These are phyloP conservation scores for Luscinia megarhynchos DNA, from an alignment of 2,797 vertebrate species.

Conservation along the genomic window DNA sequence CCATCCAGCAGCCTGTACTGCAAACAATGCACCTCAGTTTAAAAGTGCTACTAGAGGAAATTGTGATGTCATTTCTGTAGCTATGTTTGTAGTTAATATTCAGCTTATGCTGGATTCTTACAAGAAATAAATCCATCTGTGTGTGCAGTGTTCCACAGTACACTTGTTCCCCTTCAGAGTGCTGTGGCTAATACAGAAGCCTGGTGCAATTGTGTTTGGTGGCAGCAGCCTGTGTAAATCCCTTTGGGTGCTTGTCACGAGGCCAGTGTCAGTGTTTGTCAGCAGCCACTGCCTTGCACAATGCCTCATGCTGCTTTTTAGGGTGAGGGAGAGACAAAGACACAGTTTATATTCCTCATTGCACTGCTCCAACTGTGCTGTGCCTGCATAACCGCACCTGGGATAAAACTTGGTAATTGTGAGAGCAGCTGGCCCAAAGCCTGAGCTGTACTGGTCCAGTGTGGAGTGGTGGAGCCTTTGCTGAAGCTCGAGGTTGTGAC, in stretches of 20 bases:
- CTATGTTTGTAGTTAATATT: background rate
- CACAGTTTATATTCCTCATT: background rate
- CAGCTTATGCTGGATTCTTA: background rate
- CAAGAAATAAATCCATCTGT: background rate
- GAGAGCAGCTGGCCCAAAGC: background rate
- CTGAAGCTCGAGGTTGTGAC: background rate
- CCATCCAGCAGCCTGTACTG: background rate
- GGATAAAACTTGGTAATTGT: background rate
- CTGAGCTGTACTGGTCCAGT: fast-evolving
- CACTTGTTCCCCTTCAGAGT: background rate
- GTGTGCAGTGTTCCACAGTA: background rate
- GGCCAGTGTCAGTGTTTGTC: fast-evolving
- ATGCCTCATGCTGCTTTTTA: background rate
- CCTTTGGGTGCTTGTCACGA: background rate
- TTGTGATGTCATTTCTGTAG: background rate
- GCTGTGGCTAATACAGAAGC: background rate
- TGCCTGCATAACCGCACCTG: background rate
- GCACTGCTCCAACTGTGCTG: background rate
- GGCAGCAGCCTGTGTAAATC: background rate
- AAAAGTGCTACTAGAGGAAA: background rate
- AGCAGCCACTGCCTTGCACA: fast-evolving
- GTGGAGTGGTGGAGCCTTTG: background rate
- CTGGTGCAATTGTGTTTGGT: background rate
- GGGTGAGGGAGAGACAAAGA: background rate
- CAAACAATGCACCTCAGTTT: background rate